These are phyloP conservation scores for Okamejei kenojei DNA, from an alignment of 2,797 vertebrate species.

Conservation along the genomic window DNA sequence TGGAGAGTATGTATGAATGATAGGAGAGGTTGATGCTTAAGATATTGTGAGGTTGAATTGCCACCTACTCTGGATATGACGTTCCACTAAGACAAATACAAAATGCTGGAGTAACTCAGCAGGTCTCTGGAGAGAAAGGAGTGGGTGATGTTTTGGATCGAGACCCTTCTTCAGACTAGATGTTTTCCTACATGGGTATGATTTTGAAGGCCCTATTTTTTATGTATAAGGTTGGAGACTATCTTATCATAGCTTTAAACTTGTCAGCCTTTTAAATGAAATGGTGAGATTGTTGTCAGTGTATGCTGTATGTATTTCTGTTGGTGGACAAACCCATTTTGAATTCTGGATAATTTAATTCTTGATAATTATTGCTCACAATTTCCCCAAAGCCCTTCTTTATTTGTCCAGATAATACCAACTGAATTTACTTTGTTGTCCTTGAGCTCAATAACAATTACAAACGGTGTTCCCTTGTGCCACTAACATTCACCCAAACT, in stretches of 20 bases:
- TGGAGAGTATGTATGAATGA: not conserved
- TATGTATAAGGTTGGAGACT: not conserved
- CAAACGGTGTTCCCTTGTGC: not conserved
- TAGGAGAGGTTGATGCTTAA: not conserved
- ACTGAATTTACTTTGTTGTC: not conserved
- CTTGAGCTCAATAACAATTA: not conserved
- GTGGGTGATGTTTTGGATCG: too few relatives aligned
- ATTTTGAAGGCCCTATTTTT: not conserved
- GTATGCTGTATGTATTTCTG: not conserved
- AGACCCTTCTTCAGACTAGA: not conserved
- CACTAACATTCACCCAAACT: constrained; percentile 1
- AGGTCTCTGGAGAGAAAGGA: too few relatives aligned
- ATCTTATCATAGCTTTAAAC: not conserved
- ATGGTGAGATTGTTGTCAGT: not conserved
- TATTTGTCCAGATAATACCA: constrained; percentile 11
- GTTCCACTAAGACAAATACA: too few relatives aligned
- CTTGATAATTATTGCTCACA: not conserved
- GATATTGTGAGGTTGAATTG: not conserved
- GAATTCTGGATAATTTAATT: constrained; percentile 13
- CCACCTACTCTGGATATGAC: not conserved
- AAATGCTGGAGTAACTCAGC: not conserved
- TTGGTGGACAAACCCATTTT: not conserved
- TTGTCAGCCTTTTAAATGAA: not conserved
- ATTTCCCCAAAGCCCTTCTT: not conserved
- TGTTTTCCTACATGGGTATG: not conserved